Evolutionary conservation across 2,797 vertebrate species (phyloP).

Genomic region (Enteromius argenteus): DNA sequence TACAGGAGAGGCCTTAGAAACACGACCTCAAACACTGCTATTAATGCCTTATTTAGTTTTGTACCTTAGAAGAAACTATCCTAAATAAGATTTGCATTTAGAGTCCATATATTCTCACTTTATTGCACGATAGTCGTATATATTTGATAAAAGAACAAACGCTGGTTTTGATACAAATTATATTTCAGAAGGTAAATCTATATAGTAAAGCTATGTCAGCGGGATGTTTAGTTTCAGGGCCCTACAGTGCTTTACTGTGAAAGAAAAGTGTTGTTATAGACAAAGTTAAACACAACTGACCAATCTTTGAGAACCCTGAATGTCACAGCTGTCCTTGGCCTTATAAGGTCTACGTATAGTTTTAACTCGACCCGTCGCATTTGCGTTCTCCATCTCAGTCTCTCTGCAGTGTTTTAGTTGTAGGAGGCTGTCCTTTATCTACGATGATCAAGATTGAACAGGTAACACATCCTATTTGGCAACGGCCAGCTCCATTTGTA

Average conservation of each 20-base stretch:
- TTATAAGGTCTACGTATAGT: conserved; percentile 30
- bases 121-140: conserved; percentile 57
- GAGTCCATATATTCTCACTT: conserved; percentile 51
- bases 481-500: background rate
- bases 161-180: conserved; percentile 79
- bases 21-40: conserved; percentile 63
- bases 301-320: conserved; percentile 24
- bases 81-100: conserved; percentile 40
- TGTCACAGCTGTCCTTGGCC: conserved; percentile 8
- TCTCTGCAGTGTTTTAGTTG: conserved; percentile 50
- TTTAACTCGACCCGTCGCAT: background rate
- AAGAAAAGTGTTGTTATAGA: conserved; percentile 49
- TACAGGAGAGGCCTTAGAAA: conserved; percentile 57
- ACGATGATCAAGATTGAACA: conserved; percentile 2
- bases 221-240: conserved; percentile 35
- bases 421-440: conserved; percentile 27
- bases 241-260: conserved; percentile 36
- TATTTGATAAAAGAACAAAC: conserved; percentile 78
- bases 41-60: conserved; percentile 75
- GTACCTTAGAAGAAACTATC: conserved; percentile 45
- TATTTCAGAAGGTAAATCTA: conserved; percentile 74
- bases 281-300: conserved; percentile 39
- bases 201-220: conserved; percentile 34
- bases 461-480: background rate
- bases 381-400: background rate